These are phyloP conservation scores for Lordiphosa stackelbergi DNA, from an alignment of 1,140 invertebrate species.

Conservation along the genomic window DNA sequence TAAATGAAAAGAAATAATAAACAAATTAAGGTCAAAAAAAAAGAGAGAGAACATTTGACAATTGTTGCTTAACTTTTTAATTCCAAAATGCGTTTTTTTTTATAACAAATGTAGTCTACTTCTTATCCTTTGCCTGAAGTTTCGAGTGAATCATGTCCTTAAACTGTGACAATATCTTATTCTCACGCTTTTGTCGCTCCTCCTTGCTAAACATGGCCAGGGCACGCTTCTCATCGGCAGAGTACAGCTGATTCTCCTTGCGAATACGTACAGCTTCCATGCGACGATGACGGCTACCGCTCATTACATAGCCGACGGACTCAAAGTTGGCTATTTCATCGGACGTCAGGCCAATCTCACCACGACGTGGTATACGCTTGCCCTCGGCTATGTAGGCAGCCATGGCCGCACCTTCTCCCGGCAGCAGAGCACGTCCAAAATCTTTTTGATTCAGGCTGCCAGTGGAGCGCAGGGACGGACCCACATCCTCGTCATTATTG, in stretches of 20 bases:
- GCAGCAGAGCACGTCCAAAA: conserved; percentile 92
- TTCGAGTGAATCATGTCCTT: conserved; percentile 91
- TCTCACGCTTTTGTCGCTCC: conserved; percentile 96
- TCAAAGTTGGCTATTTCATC: conserved; percentile 97
- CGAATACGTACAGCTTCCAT: conserved; percentile 99
- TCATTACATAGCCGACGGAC: conserved; percentile 98
- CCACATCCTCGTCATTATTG: conserved; percentile 81
- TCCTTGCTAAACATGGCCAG: conserved; percentile 99
- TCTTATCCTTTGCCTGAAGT: conserved; percentile 77
- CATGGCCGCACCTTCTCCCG: conserved; percentile 98
- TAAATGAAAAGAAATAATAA: too few species aligned
- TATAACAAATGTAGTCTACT: conserved; percentile 29
- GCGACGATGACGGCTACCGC: conserved; percentile 97
- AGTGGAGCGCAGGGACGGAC: conserved; percentile 84
- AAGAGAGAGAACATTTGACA: too few species aligned
- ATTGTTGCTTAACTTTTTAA: too few species aligned
- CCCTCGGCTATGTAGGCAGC: conserved; percentile 99
- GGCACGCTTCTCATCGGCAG: conserved; percentile 98
- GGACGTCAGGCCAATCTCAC: conserved; percentile 98
- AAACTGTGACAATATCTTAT: conserved; percentile 96
- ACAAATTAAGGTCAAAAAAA: too few species aligned
- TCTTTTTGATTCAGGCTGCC: conserved; percentile 86
- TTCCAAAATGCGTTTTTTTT: not conserved
- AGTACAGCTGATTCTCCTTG: conserved; percentile 99
- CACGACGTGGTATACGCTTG: conserved; percentile 97